Evolutionary conservation across 2,888 invertebrate species (phyloP).

Genomic region (Drosophila yooni): DNA sequence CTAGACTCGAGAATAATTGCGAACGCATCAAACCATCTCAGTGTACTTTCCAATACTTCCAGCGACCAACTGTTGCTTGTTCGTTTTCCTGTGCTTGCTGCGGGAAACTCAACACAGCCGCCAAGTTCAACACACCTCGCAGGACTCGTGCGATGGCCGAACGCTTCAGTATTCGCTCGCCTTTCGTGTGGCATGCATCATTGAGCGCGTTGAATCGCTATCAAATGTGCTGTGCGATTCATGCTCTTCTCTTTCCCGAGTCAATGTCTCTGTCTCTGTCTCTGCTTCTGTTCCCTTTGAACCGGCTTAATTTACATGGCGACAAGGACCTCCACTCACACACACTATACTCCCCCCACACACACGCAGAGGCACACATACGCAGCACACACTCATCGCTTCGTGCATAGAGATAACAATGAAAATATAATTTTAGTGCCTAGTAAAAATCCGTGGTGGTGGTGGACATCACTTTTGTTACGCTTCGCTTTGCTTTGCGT

Average conservation of each 20-base stretch:
- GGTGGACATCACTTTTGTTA: slow-evolving; percentile 64
- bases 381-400: slow-evolving; percentile 16
- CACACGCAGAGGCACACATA: neutral
- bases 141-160: slow-evolving; percentile 14
- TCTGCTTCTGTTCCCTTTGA: slow-evolving; percentile 4
- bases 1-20: slow-evolving; percentile 11
- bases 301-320: slow-evolving; percentile 46
- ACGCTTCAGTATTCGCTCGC: slow-evolving; percentile 12
- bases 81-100: neutral
- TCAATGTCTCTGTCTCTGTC: neutral
- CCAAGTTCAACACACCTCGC: slow-evolving; percentile 25
- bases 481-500: slow-evolving; percentile 62
- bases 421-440: slow-evolving; percentile 74
- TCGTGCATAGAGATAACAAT: slow-evolving; percentile 57
- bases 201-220: neutral
- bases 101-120: slow-evolving; percentile 32
- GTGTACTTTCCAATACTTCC: slow-evolving; percentile 53
- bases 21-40: neutral
- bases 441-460: slow-evolving; percentile 71
- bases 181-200: slow-evolving; percentile 1
- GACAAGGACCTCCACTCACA: slow-evolving; percentile 13
- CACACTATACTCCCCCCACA: neutral
- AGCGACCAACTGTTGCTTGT: slow-evolving; percentile 58
- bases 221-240: neutral
- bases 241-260: slow-evolving; percentile 5